A percentile compares a stretch with the other conserved stretches of the same genome.
These are phyloP conservation scores for Drosophila eugracilis DNA, from an alignment of 1,140 invertebrate genomes.

Conservation along the genomic window DNA sequence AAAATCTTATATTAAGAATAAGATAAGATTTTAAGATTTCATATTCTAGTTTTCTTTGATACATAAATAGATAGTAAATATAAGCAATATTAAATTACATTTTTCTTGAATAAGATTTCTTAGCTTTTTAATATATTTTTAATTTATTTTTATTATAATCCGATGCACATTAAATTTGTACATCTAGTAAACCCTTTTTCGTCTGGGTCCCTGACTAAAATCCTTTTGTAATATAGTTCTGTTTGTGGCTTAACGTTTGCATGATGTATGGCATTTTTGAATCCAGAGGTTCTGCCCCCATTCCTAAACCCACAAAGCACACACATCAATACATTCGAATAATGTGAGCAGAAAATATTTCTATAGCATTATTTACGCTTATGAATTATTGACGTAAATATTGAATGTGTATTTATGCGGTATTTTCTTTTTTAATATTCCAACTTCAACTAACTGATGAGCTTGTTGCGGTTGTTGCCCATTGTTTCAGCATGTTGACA, in stretches of 20 bases:
- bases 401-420: conserved; percentile 56
- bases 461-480: conserved; percentile 7
- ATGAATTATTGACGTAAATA: conserved; percentile 64
- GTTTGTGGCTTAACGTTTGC: conserved; percentile 55
- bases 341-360: conserved; percentile 40
- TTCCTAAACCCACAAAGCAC: conserved; percentile 22
- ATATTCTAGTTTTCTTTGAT: too few species aligned
- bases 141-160: too few species aligned
- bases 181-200: not conserved
- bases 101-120: too few species aligned
- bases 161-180: not conserved
- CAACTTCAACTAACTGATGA: conserved; percentile 37
- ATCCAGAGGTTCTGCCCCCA: conserved; percentile 39
- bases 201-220: not conserved
- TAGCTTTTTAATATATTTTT: not conserved
- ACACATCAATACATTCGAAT: conserved; percentile 2
- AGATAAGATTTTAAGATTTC: too few species aligned
- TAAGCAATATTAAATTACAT: too few species aligned
- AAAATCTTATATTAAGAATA: too few species aligned
- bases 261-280: conserved; percentile 58
- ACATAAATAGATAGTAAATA: too few species aligned
- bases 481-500: conserved; percentile 22
- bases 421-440: conserved; percentile 55
- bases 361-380: conserved; percentile 59
- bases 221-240: conserved; percentile 29